Evolutionary conservation across 2,797 vertebrate genomes (phyloP).

Genomic region (Helarctos malayanus): DNA sequence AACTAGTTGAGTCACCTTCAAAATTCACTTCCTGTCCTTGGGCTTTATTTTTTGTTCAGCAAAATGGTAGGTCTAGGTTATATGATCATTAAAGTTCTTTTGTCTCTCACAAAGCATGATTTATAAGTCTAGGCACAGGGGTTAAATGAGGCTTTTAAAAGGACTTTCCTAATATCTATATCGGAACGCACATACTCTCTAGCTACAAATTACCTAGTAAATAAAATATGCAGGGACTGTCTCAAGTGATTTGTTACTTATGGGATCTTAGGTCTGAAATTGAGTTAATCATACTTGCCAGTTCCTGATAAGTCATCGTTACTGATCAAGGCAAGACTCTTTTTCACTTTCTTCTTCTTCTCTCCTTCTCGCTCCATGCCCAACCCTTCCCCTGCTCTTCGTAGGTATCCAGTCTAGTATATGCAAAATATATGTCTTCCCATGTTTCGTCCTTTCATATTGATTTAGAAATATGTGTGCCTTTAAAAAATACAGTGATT

Average conservation of each 20-base stretch:
- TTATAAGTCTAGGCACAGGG: background rate
- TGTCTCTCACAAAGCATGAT: background rate
- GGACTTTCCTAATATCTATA: background rate
- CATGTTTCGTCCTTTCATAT: background rate
- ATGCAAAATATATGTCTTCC: background rate
- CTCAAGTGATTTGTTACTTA: background rate
- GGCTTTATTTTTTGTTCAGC: background rate
- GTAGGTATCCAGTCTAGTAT: background rate
- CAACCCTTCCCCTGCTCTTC: accelerated
- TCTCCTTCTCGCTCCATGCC: background rate
- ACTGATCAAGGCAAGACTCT: background rate
- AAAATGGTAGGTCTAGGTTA: background rate
- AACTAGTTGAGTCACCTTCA: background rate
- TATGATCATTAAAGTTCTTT: background rate
- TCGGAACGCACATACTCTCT: background rate
- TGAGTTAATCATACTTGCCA: background rate
- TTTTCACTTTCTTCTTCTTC: background rate
- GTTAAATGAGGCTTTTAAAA: background rate
- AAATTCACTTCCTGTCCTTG: background rate
- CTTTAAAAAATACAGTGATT: background rate
- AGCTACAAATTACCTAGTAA: background rate
- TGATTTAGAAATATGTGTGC: background rate
- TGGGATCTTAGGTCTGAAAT: background rate
- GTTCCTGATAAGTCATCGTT: background rate
- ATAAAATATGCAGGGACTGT: background rate